phyloP scores from a whole-genome alignment of 2,797 vertebrate genomes.

The Ctenopoma kingsleyae region DNA sequence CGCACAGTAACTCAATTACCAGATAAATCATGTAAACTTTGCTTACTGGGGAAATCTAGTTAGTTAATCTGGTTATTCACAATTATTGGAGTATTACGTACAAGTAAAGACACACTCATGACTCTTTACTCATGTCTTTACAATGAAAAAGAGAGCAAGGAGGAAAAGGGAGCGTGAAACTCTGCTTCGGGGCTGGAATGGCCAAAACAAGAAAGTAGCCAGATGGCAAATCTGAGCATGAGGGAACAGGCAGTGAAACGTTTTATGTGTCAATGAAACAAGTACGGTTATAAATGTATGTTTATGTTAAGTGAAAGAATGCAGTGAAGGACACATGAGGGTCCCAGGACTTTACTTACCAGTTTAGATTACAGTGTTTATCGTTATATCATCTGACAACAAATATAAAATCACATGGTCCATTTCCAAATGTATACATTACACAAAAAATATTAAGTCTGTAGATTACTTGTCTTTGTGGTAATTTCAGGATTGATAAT shows the following conservation, averaged over 20 bases:
- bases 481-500: neutral
- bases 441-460: neutral
- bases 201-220: constrained; percentile 48
- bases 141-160: constrained; percentile 3
- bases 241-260: constrained; percentile 24
- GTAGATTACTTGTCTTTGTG: neutral
- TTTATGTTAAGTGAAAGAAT: constrained; percentile 1
- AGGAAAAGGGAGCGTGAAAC: constrained; percentile 15
- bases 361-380: neutral
- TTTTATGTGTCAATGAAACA: constrained; percentile 36
- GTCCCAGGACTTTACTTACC: too few species aligned
- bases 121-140: neutral
- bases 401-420: neutral
- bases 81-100: constrained; percentile 33
- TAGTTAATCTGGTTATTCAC: constrained; percentile 38
- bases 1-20: constrained; percentile 16
- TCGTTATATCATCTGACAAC: neutral
- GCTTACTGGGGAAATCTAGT: constrained; percentile 15
- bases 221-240: constrained; percentile 50
- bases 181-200: constrained; percentile 40
- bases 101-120: constrained; percentile 30
- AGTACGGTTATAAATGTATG: neutral
- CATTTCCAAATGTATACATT: neutral
- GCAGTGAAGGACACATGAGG: neutral
- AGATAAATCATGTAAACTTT: constrained; percentile 14